Evolutionary conservation across 2,797 vertebrate species (phyloP).

Genomic region (Petrocephalus sullivani): DNA sequence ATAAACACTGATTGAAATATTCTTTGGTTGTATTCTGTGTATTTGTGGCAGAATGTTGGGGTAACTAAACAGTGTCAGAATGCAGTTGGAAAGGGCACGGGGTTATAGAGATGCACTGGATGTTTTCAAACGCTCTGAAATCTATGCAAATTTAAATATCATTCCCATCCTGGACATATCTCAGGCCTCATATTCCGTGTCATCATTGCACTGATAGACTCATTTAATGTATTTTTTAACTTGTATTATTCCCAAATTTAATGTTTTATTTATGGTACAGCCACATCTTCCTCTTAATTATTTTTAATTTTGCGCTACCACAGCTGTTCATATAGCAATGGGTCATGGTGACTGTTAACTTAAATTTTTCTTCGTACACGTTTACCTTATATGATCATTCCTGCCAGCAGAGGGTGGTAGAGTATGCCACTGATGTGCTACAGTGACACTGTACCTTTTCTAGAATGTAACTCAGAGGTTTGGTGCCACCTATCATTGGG

Average conservation of each 20-base stretch:
- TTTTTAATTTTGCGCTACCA: not conserved
- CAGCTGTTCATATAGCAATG: not conserved
- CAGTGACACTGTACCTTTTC: not conserved
- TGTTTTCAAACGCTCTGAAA: not conserved
- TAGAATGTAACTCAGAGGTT: not conserved
- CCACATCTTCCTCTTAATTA: not conserved
- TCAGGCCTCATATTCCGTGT: not conserved
- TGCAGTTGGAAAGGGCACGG: not conserved
- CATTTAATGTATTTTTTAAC: not conserved
- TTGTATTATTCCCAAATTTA: not conserved
- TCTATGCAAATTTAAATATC: not conserved
- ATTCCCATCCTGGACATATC: not conserved
- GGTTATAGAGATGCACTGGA: not conserved
- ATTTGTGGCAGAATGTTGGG: not conserved
- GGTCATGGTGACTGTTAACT: no score
- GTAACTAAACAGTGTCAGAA: not conserved
- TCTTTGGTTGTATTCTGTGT: not conserved
- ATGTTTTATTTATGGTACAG: not conserved
- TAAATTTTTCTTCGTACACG: no score
- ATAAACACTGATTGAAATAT: not conserved
- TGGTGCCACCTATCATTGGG: not conserved
- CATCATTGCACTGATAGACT: not conserved
- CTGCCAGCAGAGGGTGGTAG: not conserved
- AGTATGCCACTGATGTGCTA: not conserved
- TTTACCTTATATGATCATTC: not conserved